Conservation (phyloP, 2,797 vertebrate species). For the Menidia menidia region DNA sequence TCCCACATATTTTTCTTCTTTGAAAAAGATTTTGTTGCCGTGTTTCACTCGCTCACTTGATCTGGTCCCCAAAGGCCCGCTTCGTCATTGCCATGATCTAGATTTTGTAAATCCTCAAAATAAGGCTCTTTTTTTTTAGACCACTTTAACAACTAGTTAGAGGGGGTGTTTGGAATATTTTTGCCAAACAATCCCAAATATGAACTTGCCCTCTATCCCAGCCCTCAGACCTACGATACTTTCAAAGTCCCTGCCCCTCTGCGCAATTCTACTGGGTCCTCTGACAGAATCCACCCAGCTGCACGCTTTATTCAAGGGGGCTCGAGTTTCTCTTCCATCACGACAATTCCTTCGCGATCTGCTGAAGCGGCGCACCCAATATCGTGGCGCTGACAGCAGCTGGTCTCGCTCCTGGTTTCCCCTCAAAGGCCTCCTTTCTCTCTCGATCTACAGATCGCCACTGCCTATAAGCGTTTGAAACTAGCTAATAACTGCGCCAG, state of each 20-base stretch:
- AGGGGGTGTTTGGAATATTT: neutral
- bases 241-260: conserved; percentile 9
- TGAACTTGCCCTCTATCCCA: neutral
- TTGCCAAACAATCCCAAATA: neutral
- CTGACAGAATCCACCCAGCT: conserved; percentile 12
- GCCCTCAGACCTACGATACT: neutral
- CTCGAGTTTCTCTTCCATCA: conserved; percentile 41
- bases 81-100: neutral
- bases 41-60: neutral
- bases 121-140: neutral
- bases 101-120: neutral
- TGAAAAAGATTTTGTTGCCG: neutral
- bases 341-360: conserved; percentile 26
- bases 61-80: neutral
- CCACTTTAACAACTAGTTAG: conserved; percentile 2
- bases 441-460: conserved; percentile 24
- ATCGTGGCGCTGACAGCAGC: conserved; percentile 30
- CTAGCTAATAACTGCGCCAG: neutral
- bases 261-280: conserved; percentile 21
- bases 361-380: conserved; percentile 35
- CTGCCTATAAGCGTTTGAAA: conserved; percentile 39
- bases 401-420: conserved; percentile 30
- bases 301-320: conserved; percentile 12
- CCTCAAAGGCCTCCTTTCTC: conserved; percentile 14
- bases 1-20: neutral